phyloP scores from a whole-genome alignment of 2,113 vertebrate species.

The Eidolon helvum region DNA sequence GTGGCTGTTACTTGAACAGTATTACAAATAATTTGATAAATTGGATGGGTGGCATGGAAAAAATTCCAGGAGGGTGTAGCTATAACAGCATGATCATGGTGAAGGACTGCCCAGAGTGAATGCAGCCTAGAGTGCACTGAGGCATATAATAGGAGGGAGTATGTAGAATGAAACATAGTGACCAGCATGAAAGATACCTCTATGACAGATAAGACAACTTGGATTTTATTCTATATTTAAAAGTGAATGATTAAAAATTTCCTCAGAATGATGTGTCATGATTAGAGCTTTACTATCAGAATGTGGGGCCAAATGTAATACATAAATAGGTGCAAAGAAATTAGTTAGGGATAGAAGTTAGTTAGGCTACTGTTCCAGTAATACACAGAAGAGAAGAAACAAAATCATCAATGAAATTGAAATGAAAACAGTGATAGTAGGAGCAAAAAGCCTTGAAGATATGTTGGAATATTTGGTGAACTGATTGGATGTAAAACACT shows the following conservation, averaged over 20 bases:
- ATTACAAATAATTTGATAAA: neutral
- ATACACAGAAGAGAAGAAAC: neutral
- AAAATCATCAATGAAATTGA: neutral
- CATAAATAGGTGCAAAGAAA: neutral
- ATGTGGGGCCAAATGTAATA: neutral
- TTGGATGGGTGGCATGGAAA: neutral
- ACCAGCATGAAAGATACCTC: neutral
- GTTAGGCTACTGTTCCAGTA: neutral
- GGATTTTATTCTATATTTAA: neutral
- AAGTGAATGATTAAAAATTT: neutral
- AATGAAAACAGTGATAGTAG: neutral
- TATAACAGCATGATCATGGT: neutral
- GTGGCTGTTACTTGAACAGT: neutral
- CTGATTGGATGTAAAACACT: neutral
- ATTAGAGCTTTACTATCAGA: neutral
- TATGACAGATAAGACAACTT: neutral
- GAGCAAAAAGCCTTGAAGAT: neutral
- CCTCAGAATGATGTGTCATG: neutral
- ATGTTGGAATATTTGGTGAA: neutral
- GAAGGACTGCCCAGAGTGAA: neutral
- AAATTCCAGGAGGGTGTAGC: neutral
- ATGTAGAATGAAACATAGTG: neutral
- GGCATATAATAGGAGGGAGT: neutral
- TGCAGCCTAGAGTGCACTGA: neutral
- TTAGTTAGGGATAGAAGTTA: neutral